Evolutionary conservation across 2,888 invertebrate species (phyloP).

Genomic region (Apotomis turbidana): DNA sequence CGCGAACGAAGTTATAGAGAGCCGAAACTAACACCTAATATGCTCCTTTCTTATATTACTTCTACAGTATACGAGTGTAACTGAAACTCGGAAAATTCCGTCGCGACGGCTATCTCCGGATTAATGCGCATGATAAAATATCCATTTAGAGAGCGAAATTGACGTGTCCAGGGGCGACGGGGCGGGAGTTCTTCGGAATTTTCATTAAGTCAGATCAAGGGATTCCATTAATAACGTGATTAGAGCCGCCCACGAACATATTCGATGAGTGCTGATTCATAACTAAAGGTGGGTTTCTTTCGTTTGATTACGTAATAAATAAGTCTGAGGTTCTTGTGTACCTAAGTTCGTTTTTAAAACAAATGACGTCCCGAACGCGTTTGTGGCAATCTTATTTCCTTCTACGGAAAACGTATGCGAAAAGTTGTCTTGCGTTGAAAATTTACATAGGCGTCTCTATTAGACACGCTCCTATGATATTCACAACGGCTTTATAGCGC

Average conservation of each 20-base stretch:
- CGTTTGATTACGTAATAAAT: background rate
- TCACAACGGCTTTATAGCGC: no score
- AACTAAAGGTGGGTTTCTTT: background rate
- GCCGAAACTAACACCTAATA: no score
- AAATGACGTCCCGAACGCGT: no score
- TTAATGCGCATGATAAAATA: slow-evolving; percentile 42
- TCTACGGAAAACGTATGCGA: no score
- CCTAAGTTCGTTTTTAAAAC: no score
- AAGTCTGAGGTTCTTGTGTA: no score
- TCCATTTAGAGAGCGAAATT: slow-evolving; percentile 43
- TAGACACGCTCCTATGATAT: no score
- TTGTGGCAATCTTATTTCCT: no score
- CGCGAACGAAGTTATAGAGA: no score
- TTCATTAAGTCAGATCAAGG: slow-evolving; percentile 52
- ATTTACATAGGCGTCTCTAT: no score
- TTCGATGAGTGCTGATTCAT: slow-evolving; percentile 16
- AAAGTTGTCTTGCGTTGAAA: no score
- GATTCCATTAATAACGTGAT: slow-evolving; percentile 55
- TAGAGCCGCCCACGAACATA: slow-evolving; percentile 43
- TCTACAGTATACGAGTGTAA: background rate
- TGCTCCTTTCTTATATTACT: no score
- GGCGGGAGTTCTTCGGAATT: slow-evolving; percentile 48
- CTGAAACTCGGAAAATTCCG: slow-evolving; percentile 4
- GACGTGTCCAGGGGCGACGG: slow-evolving; percentile 37
- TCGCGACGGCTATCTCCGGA: slow-evolving; percentile 1